Evolutionary conservation across 1,140 invertebrate species (phyloP).

Genomic region (Aphelinus certus): DNA sequence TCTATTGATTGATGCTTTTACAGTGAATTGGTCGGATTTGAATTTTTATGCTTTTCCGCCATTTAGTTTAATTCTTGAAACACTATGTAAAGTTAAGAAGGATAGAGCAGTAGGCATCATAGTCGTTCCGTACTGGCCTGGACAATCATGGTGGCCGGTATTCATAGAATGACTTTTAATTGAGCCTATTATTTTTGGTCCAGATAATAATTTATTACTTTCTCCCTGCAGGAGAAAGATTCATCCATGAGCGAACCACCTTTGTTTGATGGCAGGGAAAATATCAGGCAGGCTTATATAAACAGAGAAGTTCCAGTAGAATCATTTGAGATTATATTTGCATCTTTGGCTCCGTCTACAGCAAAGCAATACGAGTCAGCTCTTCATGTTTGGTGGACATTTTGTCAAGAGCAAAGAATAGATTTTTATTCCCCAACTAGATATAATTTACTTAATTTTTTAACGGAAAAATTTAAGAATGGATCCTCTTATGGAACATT

Average conservation of each 20-base stretch:
- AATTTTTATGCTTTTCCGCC: slow-evolving; percentile 51
- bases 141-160: slow-evolving; percentile 50
- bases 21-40: slow-evolving; percentile 19
- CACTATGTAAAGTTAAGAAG: slow-evolving; percentile 46
- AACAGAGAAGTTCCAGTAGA: slow-evolving; percentile 6
- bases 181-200: slow-evolving; percentile 33
- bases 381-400: slow-evolving; percentile 42
- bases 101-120: slow-evolving; percentile 46
- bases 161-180: slow-evolving; percentile 32
- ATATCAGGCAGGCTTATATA: slow-evolving; percentile 18
- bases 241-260: slow-evolving; percentile 13
- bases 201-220: slow-evolving; percentile 30
- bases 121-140: slow-evolving; percentile 51
- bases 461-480: slow-evolving; percentile 39
- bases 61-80: slow-evolving; percentile 42
- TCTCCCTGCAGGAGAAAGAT: slow-evolving; percentile 25
- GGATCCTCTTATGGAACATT: slow-evolving; percentile 45
- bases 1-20: slow-evolving; percentile 41
- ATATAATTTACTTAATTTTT: slow-evolving; percentile 11
- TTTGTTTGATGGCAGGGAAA: slow-evolving; percentile 22
- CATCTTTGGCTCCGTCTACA: slow-evolving; percentile 34
- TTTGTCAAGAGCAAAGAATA: slow-evolving; percentile 23
- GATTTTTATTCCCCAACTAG: slow-evolving; percentile 6
- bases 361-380: slow-evolving; percentile 40
- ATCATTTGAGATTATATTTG: slow-evolving; percentile 34